Conservation (phyloP, 2,113 vertebrate genomes). For the Boulengeromyrus knoepffleri region DNA sequence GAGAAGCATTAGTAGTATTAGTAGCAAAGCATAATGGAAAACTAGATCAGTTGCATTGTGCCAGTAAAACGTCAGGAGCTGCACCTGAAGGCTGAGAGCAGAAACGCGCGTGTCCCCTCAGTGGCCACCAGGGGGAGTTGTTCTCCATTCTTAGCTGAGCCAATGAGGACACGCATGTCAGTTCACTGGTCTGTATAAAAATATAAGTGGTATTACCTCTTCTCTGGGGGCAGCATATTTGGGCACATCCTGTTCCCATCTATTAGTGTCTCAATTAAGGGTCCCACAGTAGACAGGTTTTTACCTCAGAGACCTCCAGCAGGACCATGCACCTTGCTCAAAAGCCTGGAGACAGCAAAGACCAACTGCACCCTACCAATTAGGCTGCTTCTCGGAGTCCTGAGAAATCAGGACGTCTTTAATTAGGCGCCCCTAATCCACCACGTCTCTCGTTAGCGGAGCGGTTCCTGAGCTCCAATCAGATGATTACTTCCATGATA, state of each 20-base stretch:
- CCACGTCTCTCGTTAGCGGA: constrained; percentile 26
- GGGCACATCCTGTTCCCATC: constrained; percentile 29
- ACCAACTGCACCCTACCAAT: constrained; percentile 33
- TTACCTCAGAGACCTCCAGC: constrained; percentile 28
- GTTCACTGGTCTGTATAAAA: neutral
- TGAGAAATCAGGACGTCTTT: constrained; percentile 33
- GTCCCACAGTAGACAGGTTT: constrained; percentile 33
- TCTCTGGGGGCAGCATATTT: constrained; percentile 27
- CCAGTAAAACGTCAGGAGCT: neutral
- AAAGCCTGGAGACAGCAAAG: constrained; percentile 24
- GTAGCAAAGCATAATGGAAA: neutral
- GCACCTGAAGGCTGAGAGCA: neutral
- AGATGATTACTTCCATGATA: constrained; percentile 16
- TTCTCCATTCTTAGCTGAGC: constrained; percentile 8
- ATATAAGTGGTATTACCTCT: neutral
- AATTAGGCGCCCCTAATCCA: constrained; percentile 29
- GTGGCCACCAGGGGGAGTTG: constrained; percentile 29
- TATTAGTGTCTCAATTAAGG: constrained; percentile 40
- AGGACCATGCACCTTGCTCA: constrained; percentile 13
- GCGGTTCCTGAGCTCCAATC: constrained; percentile 13
- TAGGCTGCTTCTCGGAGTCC: constrained; percentile 30
- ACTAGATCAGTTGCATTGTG: neutral
- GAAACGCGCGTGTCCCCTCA: neutral
- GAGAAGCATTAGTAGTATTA: neutral
- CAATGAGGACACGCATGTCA: neutral